Evolutionary conservation across 2,888 invertebrate species (phyloP).

Genomic region (Amaurobius ferox): DNA sequence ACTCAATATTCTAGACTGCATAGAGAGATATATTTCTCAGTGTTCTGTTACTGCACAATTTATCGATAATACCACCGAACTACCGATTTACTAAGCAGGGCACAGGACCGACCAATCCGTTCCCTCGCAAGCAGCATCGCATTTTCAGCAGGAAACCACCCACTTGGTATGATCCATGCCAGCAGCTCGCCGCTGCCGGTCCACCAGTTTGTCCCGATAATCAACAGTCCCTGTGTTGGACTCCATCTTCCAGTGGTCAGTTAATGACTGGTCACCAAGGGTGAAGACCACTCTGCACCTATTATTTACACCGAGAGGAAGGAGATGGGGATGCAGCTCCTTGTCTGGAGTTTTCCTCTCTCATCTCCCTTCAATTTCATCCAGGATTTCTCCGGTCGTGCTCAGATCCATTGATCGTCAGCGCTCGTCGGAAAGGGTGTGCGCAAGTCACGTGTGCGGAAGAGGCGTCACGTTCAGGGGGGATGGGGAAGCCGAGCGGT

Average conservation of each 20-base stretch:
- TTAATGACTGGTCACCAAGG: not conserved
- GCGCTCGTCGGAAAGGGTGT: constrained; percentile 29
- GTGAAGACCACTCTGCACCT: not conserved
- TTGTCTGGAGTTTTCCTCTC: constrained; percentile 42
- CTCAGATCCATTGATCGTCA: constrained; percentile 65
- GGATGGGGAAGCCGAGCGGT: not conserved
- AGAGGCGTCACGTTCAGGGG: not conserved
- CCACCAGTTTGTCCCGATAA: not conserved
- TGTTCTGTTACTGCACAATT: too few relatives aligned
- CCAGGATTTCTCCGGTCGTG: constrained; percentile 47
- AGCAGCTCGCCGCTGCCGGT: not conserved
- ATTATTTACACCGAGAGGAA: not conserved
- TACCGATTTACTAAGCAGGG: not conserved
- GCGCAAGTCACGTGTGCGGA: constrained; percentile 57
- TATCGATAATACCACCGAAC: not conserved
- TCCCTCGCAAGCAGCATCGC: not conserved
- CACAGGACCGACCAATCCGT: not conserved
- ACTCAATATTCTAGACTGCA: too few relatives aligned
- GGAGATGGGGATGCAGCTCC: constrained; percentile 37
- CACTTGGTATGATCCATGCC: not conserved
- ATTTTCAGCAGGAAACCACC: not conserved
- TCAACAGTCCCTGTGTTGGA: not conserved
- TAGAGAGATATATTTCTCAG: too few relatives aligned
- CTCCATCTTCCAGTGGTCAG: not conserved
- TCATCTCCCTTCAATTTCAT: constrained; percentile 10